Conservation (phyloP, 2,797 vertebrate genomes). For the Myotis myotis region DNA sequence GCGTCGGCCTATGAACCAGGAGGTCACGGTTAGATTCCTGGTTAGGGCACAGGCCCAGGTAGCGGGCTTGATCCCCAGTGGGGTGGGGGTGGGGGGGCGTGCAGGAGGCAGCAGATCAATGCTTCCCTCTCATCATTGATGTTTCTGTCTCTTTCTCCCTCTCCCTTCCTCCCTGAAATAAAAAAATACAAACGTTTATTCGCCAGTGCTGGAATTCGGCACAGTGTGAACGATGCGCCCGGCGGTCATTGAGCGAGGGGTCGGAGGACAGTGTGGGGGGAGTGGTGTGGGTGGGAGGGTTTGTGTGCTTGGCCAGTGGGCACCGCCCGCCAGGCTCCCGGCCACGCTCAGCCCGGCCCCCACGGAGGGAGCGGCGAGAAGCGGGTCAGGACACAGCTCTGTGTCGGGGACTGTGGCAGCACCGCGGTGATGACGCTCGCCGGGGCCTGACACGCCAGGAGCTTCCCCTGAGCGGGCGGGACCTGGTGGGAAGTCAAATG, state of each 20-base stretch:
- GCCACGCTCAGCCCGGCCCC: neutral
- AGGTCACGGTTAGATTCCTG: too few relatives aligned
- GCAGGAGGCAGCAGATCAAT: too few relatives aligned
- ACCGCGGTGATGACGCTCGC: constrained; percentile 33
- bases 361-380: neutral
- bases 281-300: neutral
- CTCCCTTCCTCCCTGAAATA: too few relatives aligned
- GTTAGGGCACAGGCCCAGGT: too few relatives aligned
- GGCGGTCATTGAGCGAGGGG: neutral
- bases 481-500: constrained; percentile 67
- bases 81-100: rapidly evolving
- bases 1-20: too few relatives aligned
- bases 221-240: neutral
- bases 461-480: constrained; percentile 28
- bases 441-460: constrained; percentile 31
- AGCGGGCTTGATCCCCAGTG: neutral
- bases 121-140: too few relatives aligned
- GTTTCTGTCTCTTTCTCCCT: too few relatives aligned
- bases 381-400: constrained; percentile 25
- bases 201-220: constrained; percentile 7
- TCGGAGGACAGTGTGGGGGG: neutral
- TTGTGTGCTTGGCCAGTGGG: neutral
- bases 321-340: neutral
- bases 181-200: neutral
- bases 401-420: neutral